A percentile compares a stretch with the other conserved stretches of the same genome.
Evolutionary conservation across 2,888 invertebrate genomes (phyloP).

Genomic region (Phlogophora meticulosa): DNA sequence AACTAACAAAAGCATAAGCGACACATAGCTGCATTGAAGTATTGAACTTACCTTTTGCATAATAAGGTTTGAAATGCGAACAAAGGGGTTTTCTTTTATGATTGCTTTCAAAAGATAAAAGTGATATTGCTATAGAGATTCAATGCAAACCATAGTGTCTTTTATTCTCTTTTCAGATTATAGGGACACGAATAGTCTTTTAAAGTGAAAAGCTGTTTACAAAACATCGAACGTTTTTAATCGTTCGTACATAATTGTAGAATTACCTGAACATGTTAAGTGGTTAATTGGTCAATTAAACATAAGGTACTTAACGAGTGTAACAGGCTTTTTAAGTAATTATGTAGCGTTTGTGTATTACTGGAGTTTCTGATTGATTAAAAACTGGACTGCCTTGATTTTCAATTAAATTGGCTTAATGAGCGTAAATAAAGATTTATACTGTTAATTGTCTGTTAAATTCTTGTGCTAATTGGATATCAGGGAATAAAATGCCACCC

Average conservation of each 20-base stretch:
- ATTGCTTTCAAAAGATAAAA: slow-evolving; percentile 33
- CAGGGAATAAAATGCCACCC: background rate
- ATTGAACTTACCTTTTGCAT: background rate
- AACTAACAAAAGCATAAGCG: slow-evolving; percentile 38
- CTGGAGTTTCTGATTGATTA: slow-evolving; percentile 40
- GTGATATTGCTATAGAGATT: slow-evolving; percentile 77
- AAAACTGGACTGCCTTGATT: slow-evolving; percentile 11
- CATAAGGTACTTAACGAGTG: slow-evolving; percentile 32
- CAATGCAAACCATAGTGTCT: slow-evolving; percentile 75
- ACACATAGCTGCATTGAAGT: background rate
- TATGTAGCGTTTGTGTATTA: slow-evolving; percentile 20
- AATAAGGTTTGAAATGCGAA: background rate
- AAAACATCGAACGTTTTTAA: slow-evolving; percentile 54
- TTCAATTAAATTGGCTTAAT: slow-evolving; percentile 21
- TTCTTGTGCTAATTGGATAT: slow-evolving; percentile 15
- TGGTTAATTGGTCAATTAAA: slow-evolving; percentile 43
- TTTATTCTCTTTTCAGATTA: slow-evolving; percentile 76
- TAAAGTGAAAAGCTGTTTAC: slow-evolving; percentile 60
- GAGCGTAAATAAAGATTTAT: slow-evolving; percentile 2
- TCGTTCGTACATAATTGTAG: slow-evolving; percentile 38
- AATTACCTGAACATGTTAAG: slow-evolving; percentile 47
- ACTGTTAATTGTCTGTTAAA: background rate
- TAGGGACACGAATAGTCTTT: slow-evolving; percentile 67
- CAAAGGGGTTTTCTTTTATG: background rate
- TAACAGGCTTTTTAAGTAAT: slow-evolving; percentile 43